These are phyloP conservation scores for Melinaea marsaeus DNA, from an alignment of 2,888 invertebrate species.

Conservation along the genomic window DNA sequence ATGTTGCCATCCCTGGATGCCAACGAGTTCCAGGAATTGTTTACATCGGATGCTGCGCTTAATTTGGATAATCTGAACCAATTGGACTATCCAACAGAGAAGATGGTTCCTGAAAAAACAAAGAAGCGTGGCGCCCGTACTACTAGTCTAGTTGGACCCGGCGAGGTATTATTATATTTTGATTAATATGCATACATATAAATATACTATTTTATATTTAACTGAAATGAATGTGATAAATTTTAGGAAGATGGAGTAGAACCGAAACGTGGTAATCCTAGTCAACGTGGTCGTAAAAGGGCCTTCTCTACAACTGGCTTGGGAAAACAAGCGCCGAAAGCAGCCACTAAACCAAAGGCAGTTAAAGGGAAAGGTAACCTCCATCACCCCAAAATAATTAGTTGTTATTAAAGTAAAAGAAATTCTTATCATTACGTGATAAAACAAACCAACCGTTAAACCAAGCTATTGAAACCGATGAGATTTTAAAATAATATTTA, in stretches of 20 bases:
- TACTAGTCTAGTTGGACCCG: slow-evolving; percentile 43
- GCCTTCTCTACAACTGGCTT: slow-evolving; percentile 56
- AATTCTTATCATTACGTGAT: no score
- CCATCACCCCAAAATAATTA: background rate
- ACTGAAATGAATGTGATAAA: background rate
- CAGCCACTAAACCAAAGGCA: slow-evolving; percentile 47
- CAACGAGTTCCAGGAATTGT: slow-evolving; percentile 53
- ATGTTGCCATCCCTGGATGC: slow-evolving; percentile 48
- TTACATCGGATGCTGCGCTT: slow-evolving; percentile 43
- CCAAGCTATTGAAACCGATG: no score
- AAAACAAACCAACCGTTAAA: no score
- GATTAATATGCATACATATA: background rate
- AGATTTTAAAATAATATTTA: no score
- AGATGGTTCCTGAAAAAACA: slow-evolving; percentile 41
- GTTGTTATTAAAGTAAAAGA: no score
- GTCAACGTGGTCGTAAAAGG: slow-evolving; percentile 62
- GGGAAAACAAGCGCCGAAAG: slow-evolving; percentile 43
- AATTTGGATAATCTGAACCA: slow-evolving; percentile 46
- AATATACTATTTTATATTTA: background rate
- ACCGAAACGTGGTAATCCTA: slow-evolving; percentile 42
- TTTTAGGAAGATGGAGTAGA: slow-evolving; percentile 37
- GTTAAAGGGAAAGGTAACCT: slow-evolving; percentile 53
- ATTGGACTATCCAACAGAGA: slow-evolving; percentile 38
- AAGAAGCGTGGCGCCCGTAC: slow-evolving; percentile 44
- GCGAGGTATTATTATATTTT: slow-evolving; percentile 41